These are phyloP conservation scores for Caenorhabditis remanei DNA, from an alignment of 1,140 invertebrate genomes.

Conservation along the genomic window DNA sequence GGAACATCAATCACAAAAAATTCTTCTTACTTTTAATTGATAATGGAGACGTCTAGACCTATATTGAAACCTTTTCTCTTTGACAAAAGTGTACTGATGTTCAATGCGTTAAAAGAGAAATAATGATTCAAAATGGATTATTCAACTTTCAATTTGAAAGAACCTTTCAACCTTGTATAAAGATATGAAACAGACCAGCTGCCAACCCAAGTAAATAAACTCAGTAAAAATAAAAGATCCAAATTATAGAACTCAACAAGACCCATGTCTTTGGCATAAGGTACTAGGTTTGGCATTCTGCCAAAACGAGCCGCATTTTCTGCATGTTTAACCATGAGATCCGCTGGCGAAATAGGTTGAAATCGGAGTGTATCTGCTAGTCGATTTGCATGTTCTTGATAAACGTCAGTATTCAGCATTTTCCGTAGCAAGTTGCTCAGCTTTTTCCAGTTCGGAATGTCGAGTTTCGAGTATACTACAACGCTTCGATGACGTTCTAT, in stretches of 20 bases:
- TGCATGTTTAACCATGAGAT: slow-evolving; percentile 40
- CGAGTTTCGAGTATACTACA: slow-evolving; percentile 56
- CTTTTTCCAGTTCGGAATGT: slow-evolving; percentile 43
- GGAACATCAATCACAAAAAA: not conserved
- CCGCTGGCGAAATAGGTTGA: slow-evolving; percentile 19
- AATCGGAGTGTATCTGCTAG: slow-evolving; percentile 37
- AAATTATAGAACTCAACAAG: slow-evolving; percentile 34
- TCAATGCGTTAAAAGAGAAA: not conserved
- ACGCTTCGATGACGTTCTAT: slow-evolving; percentile 62
- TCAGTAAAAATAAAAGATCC: not conserved
- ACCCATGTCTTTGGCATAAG: slow-evolving; percentile 25
- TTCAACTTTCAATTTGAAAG: slow-evolving; percentile 18
- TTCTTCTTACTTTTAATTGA: not conserved
- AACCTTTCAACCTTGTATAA: not conserved
- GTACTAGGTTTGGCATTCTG: slow-evolving; percentile 7
- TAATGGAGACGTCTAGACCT: not conserved
- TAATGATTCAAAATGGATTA: no score
- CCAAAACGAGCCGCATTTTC: slow-evolving; percentile 57
- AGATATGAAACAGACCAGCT: not conserved
- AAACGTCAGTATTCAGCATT: slow-evolving; percentile 54
- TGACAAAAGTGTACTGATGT: no score
- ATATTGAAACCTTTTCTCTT: not conserved
- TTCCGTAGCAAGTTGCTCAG: slow-evolving; percentile 52
- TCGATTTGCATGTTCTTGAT: slow-evolving; percentile 29
- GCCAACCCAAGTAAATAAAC: not conserved